Conservation (phyloP, 2,113 vertebrate genomes). For the Aphelocoma coerulescens region DNA sequence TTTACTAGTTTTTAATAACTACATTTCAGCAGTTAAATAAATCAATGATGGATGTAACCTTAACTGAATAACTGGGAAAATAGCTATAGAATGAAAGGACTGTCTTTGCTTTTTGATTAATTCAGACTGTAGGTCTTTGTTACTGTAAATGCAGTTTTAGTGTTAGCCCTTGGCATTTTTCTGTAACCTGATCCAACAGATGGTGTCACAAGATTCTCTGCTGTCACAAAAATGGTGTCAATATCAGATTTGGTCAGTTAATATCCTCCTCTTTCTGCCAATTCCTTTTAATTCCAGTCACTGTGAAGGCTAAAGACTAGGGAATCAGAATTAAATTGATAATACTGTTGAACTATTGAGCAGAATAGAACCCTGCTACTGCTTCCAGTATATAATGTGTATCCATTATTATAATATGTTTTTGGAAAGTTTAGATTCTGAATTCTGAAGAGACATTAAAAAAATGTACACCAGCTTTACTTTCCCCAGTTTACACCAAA, state of each 20-base stretch:
- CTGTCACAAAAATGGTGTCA: conserved; percentile 47
- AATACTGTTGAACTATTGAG: not conserved
- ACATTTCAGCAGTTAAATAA: not conserved
- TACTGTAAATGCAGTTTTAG: conserved; percentile 41
- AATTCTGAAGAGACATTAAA: not conserved
- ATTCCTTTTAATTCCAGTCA: conserved; percentile 28
- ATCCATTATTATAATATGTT: not conserved
- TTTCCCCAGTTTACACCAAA: not conserved
- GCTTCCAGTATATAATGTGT: not conserved
- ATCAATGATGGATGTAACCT: not conserved
- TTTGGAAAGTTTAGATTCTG: not conserved
- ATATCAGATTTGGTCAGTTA: conserved; percentile 35
- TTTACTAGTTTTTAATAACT: not conserved
- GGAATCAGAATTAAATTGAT: not conserved
- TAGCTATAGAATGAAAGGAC: not conserved
- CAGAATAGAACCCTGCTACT: not conserved
- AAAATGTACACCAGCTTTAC: not conserved
- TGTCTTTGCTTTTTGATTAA: conserved; percentile 1
- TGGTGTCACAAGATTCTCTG: conserved; percentile 25
- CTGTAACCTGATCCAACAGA: conserved; percentile 25
- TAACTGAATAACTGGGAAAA: not conserved
- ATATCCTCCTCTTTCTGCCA: conserved; percentile 13
- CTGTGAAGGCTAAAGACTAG: not conserved
- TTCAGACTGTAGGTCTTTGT: not conserved
- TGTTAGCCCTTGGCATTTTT: conserved; percentile 31